Percentiles rank a stretch among this genome's conserved stretches.
Conservation (phyloP, 2,888 invertebrate species). For the Punctoribates punctum region DNA sequence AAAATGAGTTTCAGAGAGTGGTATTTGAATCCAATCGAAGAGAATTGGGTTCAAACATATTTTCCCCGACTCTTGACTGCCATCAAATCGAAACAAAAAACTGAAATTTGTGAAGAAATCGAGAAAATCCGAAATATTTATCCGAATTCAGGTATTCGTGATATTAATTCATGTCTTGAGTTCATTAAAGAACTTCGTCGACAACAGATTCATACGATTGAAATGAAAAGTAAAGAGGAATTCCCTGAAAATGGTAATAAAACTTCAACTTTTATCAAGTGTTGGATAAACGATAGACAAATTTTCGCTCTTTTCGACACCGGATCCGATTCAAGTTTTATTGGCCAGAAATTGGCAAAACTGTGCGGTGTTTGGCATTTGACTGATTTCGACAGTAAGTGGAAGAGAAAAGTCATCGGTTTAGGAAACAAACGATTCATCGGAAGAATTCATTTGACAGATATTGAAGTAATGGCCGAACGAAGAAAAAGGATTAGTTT, state of each 20-base stretch:
- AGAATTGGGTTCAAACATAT: neutral
- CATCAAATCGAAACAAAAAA: neutral
- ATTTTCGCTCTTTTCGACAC: neutral
- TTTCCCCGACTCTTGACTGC: neutral
- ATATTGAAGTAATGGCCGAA: neutral
- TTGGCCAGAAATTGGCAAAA: neutral
- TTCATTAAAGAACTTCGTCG: neutral
- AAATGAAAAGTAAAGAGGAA: neutral
- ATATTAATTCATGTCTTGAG: neutral
- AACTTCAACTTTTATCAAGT: neutral
- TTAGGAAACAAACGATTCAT: neutral
- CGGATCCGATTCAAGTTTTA: neutral
- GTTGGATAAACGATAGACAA: neutral
- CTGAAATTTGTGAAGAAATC: neutral
- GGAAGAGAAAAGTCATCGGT: neutral
- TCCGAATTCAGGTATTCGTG: constrained; percentile 1
- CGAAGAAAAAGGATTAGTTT: neutral
- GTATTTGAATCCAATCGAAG: neutral
- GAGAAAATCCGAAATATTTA: neutral
- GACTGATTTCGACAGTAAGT: neutral
- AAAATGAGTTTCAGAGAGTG: no score
- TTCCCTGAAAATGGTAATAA: neutral
- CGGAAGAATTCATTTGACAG: constrained; percentile 9
- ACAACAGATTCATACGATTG: neutral
- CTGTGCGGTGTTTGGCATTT: neutral